Evolutionary conservation across 2,888 invertebrate genomes (phyloP).

Genomic region (Lycia hirtaria): DNA sequence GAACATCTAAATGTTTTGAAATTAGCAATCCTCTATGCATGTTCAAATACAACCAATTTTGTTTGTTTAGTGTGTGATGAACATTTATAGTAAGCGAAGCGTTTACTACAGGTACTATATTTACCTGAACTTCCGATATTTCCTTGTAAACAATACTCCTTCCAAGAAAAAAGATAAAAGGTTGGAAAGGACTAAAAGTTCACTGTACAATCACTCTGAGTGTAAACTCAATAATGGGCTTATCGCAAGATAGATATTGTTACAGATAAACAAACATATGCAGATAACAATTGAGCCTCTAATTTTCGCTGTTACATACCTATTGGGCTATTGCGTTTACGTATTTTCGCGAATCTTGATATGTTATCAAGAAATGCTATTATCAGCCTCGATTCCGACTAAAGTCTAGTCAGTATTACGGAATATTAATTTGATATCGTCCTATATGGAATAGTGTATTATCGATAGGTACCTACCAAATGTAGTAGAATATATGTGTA

Average conservation of each 20-base stretch:
- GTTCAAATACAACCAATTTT: neutral
- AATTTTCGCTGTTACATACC: constrained; percentile 30
- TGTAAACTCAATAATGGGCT: constrained; percentile 27
- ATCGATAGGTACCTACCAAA: neutral
- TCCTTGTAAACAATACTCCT: constrained; percentile 20
- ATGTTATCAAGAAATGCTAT: constrained; percentile 31
- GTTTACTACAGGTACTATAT: constrained; percentile 3
- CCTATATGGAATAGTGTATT: constrained; percentile 13
- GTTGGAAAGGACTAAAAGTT: constrained; percentile 18
- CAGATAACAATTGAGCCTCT: constrained; percentile 40
- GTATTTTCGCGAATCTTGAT: constrained; percentile 41
- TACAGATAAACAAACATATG: constrained; percentile 32
- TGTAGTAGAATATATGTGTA: constrained; percentile 18
- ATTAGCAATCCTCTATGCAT: neutral
- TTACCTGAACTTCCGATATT: constrained; percentile 28
- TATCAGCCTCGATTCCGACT: constrained; percentile 31
- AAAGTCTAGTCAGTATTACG: constrained; percentile 20
- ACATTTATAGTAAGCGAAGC: constrained; percentile 2
- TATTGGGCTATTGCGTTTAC: constrained; percentile 24
- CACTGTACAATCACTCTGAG: constrained; percentile 22
- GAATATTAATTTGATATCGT: constrained; percentile 9
- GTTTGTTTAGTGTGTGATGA: constrained; percentile 5
- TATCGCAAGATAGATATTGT: constrained; percentile 30
- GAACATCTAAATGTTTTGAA: neutral
- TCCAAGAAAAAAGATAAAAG: constrained; percentile 23